phyloP scores from a whole-genome alignment of 2,888 invertebrate species.

The Amiota mariae region DNA sequence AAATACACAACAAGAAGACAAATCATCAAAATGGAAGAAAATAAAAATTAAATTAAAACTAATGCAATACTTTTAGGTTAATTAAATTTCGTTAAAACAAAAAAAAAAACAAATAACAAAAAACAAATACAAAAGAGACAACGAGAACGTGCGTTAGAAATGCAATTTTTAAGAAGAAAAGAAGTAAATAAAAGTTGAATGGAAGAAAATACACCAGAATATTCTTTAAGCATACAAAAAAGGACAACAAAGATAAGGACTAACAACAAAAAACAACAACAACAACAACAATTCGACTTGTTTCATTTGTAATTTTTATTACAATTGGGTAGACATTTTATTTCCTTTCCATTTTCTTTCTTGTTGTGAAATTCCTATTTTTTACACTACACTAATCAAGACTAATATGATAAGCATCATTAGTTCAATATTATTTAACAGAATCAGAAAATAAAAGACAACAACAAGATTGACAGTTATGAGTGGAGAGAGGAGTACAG shows the following conservation, averaged over 20 bases:
- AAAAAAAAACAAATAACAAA: slow-evolving; percentile 48
- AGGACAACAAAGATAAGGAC: neutral
- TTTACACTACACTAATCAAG: no score
- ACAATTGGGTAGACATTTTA: slow-evolving; percentile 53
- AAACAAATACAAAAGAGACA: slow-evolving; percentile 21
- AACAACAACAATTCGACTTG: neutral
- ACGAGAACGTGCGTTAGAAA: neutral
- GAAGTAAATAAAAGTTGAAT: neutral
- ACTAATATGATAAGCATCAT: no score
- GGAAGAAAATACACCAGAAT: neutral
- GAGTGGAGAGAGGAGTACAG: no score
- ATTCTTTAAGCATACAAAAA: slow-evolving; percentile 13
- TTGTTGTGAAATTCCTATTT: no score
- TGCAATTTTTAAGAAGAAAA: no score
- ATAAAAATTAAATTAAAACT: slow-evolving; percentile 55
- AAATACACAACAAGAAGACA: slow-evolving; percentile 24
- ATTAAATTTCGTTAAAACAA: slow-evolving; percentile 59
- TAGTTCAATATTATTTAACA: no score
- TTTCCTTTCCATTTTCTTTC: slow-evolving; percentile 26
- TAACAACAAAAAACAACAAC: neutral
- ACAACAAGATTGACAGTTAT: no score
- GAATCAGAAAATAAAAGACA: no score
- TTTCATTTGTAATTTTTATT: slow-evolving; percentile 60
- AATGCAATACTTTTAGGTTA: slow-evolving; percentile 68
- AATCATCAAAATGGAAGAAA: slow-evolving; percentile 46